Percentiles rank a stretch among this genome's conserved stretches.
Evolutionary conservation across 2,888 invertebrate species (phyloP).

Genomic region (Torymus tubicola): DNA sequence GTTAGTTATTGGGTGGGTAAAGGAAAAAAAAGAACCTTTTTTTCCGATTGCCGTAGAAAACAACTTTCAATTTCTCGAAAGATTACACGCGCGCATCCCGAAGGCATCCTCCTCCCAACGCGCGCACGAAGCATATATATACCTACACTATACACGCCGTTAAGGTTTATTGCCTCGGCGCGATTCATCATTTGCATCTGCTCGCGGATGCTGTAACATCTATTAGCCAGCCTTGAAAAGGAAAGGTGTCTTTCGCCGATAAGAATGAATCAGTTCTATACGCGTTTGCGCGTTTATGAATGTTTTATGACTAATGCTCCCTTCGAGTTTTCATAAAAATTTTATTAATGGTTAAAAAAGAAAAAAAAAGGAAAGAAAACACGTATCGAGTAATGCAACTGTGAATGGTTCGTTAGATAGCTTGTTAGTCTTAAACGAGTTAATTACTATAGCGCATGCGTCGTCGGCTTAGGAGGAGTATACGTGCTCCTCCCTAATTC

Average conservation of each 20-base stretch:
- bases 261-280: conserved; percentile 29
- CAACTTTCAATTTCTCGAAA: conserved; percentile 65
- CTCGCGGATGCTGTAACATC: conserved; percentile 52
- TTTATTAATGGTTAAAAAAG: conserved; percentile 7
- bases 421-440: background rate
- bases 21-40: conserved; percentile 35
- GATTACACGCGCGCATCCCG: conserved; percentile 19
- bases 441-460: conserved; percentile 17
- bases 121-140: background rate
- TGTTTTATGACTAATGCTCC: background rate
- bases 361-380: background rate
- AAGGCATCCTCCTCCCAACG: conserved; percentile 44
- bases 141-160: conserved; percentile 41
- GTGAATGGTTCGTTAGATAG: background rate
- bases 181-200: conserved; percentile 57
- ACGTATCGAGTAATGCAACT: background rate
- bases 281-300: conserved; percentile 12
- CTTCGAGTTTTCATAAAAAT: background rate
- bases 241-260: conserved; percentile 46
- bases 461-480: background rate
- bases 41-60: conserved; percentile 58
- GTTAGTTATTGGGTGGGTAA: conserved; percentile 41
- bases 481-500: background rate
- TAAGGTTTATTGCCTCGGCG: conserved; percentile 55
- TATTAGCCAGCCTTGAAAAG: conserved; percentile 51